These are phyloP conservation scores for Microplitis manilae DNA, from an alignment of 2,888 invertebrate species.

Conservation along the genomic window DNA sequence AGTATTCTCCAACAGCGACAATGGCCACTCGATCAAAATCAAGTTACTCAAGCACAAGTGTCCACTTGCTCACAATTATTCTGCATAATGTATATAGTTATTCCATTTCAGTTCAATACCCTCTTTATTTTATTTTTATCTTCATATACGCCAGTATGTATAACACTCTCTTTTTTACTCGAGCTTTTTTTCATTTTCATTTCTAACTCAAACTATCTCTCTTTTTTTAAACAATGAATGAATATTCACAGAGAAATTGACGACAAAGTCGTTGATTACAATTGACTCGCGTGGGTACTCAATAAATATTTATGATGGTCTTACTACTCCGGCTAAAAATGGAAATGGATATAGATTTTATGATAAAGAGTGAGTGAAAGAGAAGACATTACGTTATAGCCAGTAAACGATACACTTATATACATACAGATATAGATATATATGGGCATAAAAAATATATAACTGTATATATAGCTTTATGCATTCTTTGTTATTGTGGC, in stretches of 20 bases:
- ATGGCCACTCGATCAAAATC: conserved; percentile 7
- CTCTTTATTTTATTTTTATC: not conserved
- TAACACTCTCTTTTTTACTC: not conserved
- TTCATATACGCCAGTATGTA: not conserved
- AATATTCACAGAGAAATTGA: not conserved
- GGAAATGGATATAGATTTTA: not conserved
- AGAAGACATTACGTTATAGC: not conserved
- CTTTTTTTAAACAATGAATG: not conserved
- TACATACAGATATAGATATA: not conserved
- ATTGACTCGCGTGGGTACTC: conserved; percentile 1
- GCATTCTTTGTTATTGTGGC: not conserved
- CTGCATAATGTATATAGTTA: conserved; percentile 6
- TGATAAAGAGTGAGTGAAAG: not conserved
- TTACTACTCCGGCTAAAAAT: not conserved
- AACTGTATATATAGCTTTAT: not conserved
- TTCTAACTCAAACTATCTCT: not conserved
- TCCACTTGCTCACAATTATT: not conserved
- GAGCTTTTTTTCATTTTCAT: not conserved
- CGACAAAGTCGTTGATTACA: not conserved
- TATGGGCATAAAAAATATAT: not conserved
- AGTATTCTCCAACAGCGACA: not conserved
- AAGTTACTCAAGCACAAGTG: conserved; percentile 3
- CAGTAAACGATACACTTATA: not conserved
- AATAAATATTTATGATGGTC: conserved; percentile 1
- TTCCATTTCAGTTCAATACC: not conserved